phyloP scores from a whole-genome alignment of 2,113 vertebrate species.

The Cyphomyrus discorhynchus region DNA sequence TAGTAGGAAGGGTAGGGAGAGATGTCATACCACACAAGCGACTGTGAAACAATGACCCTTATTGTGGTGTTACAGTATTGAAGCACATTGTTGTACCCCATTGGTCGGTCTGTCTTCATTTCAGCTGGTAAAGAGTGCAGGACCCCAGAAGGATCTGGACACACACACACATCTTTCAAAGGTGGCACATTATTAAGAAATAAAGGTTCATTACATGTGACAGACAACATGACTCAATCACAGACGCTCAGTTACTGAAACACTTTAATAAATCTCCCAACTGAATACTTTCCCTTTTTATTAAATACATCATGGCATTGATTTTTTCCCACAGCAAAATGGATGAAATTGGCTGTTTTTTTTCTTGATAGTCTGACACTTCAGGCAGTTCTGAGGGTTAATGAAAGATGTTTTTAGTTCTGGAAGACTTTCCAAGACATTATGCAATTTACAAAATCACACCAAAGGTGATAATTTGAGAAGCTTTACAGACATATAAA shows the following conservation, averaged over 20 bases:
- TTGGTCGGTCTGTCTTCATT: slow-evolving; percentile 8
- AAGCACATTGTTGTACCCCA: background rate
- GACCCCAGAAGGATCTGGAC: background rate
- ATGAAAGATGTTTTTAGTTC: background rate
- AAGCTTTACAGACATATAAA: background rate
- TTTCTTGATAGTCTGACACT: background rate
- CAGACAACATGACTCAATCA: slow-evolving; percentile 10
- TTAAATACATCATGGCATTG: slow-evolving; percentile 9
- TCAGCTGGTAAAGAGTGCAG: background rate
- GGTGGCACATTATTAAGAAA: slow-evolving; percentile 22
- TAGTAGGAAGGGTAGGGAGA: background rate
- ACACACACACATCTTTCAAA: slow-evolving; percentile 20
- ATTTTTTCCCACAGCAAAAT: slow-evolving; percentile 11
- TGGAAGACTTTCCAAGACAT: slow-evolving; percentile 5
- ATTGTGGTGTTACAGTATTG: background rate
- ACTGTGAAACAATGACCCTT: background rate
- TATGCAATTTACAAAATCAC: background rate
- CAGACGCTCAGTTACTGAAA: slow-evolving; percentile 6
- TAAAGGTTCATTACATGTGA: slow-evolving; percentile 3
- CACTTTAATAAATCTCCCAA: slow-evolving; percentile 1
- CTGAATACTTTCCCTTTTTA: background rate
- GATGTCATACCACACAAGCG: background rate
- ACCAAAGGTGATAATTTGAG: slow-evolving; percentile 6
- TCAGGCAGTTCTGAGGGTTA: background rate
- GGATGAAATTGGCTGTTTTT: background rate